Base-by-base conservation (phyloP, 2,113 vertebrate species). In the Sporophila hypoxantha region DNA sequence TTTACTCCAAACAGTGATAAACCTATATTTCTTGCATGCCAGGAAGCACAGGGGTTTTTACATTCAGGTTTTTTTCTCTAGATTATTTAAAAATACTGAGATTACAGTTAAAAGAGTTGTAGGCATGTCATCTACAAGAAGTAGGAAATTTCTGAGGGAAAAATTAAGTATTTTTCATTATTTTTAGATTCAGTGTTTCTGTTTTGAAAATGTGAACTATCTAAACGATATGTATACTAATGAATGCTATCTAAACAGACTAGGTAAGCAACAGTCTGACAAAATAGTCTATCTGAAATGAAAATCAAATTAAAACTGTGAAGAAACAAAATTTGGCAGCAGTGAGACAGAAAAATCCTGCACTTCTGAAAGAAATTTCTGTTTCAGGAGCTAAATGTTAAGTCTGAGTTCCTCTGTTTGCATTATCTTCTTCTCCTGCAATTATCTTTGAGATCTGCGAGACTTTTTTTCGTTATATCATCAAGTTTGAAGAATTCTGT, bases 1-100 rank as follows among this genome's bases (percentile, higher is more conserved):
- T 42, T 80, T 76, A 19, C 4, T 14, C 32, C 27, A 67, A 70
- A 13, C 0, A 2, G 5, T 30, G 14, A 21, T 16, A 80, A 80
- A 44, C 6, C 5, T 55, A 4, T 60, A 60, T 46, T 47, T 70
- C 15, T n/a, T 75, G 12, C 17, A 71, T 47, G 17, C 1, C 25
- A 55, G 42, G 23, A 73, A 62, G 2, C 2, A 9, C 10, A 13
- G 10, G 30, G 7, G 0, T 0, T 12, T 74, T 59, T 29, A 11
- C 6, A 41, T 70, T 53, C 14, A 1, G 1, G 61, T 62, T 70
- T 53, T 77, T 60, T 15, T 4, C 64, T 4, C 32, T 65, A 75
- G 8, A 17, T 76, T 61, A 60, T 66, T 73, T 85, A 16, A 77
- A 78, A 73, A 42, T 56, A 39, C 8, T 50, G 19, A 18, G 53